phyloP scores from a whole-genome alignment of 92 coral and sea anemone genomes.

The Porites cylindrica region DNA sequence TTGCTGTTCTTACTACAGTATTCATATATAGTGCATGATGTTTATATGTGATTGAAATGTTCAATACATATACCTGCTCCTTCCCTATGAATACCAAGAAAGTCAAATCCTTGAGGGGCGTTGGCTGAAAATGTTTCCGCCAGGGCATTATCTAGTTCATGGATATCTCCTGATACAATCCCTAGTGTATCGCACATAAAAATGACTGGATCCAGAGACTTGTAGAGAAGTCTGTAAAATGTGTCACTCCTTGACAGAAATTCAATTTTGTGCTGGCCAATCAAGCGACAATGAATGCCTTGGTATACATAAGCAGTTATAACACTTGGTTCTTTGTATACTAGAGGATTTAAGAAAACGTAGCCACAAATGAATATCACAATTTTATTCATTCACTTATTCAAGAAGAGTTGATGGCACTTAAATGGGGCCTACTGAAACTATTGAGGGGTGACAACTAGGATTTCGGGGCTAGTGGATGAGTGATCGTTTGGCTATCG shows the following conservation, averaged over 20 bases:
- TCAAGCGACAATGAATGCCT: slow-evolving; percentile 41
- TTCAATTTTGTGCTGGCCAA: slow-evolving; percentile 60
- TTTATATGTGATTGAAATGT: neutral
- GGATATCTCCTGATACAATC: slow-evolving; percentile 53
- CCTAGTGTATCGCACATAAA: slow-evolving; percentile 78
- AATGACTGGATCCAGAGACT: slow-evolving; percentile 57
- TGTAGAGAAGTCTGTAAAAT: slow-evolving; percentile 44
- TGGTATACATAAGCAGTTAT: slow-evolving; percentile 60
- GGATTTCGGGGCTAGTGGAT: too few relatives aligned
- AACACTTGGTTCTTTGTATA: slow-evolving; percentile 46
- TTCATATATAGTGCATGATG: too few relatives aligned
- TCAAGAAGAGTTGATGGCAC: too few relatives aligned
- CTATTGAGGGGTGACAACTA: too few relatives aligned
- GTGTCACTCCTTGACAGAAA: slow-evolving; percentile 55
- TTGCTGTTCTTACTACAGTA: too few relatives aligned
- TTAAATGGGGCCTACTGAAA: too few relatives aligned
- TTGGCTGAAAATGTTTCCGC: slow-evolving; percentile 61
- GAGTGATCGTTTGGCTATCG: too few relatives aligned
- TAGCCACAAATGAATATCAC: too few relatives aligned
- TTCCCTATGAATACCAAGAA: slow-evolving; percentile 42
- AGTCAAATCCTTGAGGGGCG: slow-evolving; percentile 66
- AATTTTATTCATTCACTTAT: too few relatives aligned
- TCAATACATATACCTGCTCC: slow-evolving; percentile 21
- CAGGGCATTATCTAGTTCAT: slow-evolving; percentile 49
- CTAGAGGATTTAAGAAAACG: slow-evolving; percentile 24